Conservation (phyloP, 2,113 vertebrate species). For the Neotoma lepida region DNA sequence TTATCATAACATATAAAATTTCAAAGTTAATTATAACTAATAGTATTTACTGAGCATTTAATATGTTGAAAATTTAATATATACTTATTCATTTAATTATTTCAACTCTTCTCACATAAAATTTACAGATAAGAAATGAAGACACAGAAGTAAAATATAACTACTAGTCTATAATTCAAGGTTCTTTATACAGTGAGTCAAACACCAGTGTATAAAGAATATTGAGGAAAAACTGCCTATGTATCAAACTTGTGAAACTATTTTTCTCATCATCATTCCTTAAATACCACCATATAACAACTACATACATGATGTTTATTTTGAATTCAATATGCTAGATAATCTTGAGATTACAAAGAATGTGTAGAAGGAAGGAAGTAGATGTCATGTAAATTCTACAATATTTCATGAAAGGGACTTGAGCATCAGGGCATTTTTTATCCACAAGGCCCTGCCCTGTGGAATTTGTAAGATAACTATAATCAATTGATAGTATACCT, state of each 20-base stretch:
- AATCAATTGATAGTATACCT: neutral
- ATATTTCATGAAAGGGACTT: neutral
- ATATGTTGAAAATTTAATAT: neutral
- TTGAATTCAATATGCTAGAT: neutral
- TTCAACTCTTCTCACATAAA: neutral
- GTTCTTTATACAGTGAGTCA: neutral
- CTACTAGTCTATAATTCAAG: neutral
- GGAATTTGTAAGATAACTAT: neutral
- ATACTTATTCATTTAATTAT: neutral
- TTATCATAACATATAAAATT: neutral
- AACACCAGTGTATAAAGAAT: too few species aligned
- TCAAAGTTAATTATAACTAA: neutral
- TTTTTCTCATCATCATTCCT: neutral
- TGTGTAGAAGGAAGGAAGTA: neutral
- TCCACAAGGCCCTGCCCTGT: accelerated
- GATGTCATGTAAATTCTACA: neutral
- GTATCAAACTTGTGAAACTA: neutral
- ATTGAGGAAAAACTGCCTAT: neutral
- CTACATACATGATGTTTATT: neutral
- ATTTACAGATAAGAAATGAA: neutral
- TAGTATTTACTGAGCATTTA: neutral
- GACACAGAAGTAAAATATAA: neutral
- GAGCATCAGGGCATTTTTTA: neutral
- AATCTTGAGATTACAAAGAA: neutral
- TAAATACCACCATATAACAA: neutral